A percentile compares a stretch with the other conserved stretches of the same genome.
Evolutionary conservation across 2,113 vertebrate genomes (phyloP).

Genomic region (Theristicus caerulescens): DNA sequence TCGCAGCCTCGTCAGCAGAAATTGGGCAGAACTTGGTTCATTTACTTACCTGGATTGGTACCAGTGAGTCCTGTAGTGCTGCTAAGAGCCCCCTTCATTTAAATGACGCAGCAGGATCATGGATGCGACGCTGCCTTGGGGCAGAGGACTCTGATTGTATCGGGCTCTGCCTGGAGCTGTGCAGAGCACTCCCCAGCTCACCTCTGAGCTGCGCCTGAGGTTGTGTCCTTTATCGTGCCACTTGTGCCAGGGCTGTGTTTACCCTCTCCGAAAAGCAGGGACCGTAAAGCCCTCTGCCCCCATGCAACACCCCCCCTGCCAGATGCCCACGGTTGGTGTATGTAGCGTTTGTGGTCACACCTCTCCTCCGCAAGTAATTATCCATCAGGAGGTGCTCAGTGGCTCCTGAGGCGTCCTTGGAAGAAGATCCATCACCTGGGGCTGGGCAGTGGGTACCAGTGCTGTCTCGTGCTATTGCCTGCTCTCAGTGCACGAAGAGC

Average conservation of each 20-base stretch:
- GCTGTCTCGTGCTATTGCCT: neutral
- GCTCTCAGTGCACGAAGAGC: accelerated
- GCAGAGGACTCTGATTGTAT: neutral
- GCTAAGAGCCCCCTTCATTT: neutral
- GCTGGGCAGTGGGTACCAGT: neutral
- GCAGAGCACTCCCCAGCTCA: neutral
- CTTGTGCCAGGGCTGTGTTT: accelerated
- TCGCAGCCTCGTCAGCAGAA: neutral
- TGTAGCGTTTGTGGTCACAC: neutral
- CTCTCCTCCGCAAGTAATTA: neutral
- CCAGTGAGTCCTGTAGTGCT: neutral
- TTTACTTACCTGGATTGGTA: neutral
- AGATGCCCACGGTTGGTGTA: too few species aligned
- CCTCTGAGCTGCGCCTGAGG: neutral
- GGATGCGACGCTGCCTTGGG: neutral
- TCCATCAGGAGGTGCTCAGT: neutral
- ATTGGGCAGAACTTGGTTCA: neutral
- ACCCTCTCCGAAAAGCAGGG: neutral
- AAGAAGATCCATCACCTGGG: accelerated
- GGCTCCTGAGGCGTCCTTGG: neutral
- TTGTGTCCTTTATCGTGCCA: accelerated
- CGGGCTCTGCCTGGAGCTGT: neutral
- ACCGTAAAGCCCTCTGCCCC: neutral
- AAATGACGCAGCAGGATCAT: neutral
- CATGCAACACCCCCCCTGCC: accelerated